Evolutionary conservation across 2,797 vertebrate genomes (phyloP).

Genomic region (Epinephelus coioides): DNA sequence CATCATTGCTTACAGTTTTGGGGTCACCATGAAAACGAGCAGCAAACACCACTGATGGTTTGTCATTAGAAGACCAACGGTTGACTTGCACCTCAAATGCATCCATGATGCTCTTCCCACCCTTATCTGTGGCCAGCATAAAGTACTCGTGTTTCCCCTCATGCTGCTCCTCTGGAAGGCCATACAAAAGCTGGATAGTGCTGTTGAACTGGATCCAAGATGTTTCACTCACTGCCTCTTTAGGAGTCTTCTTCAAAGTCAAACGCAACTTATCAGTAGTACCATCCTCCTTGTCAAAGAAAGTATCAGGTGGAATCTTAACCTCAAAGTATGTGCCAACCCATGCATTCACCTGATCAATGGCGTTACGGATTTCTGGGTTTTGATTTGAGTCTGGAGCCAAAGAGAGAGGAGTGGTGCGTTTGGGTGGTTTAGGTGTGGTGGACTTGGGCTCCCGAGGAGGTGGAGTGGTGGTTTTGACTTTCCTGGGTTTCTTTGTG

Average conservation of each 20-base stretch:
- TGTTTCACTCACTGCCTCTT: conserved; percentile 90
- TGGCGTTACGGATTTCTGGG: conserved; percentile 93
- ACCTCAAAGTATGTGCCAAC: conserved; percentile 98
- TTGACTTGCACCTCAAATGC: conserved; percentile 97
- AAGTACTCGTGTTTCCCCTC: conserved; percentile 96
- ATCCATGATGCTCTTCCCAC: conserved; percentile 92
- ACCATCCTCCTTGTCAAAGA: conserved; percentile 95
- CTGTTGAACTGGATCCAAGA: conserved; percentile 99
- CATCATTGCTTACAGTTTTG: conserved; percentile 86
- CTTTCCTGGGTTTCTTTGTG: conserved; percentile 90
- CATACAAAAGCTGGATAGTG: conserved; percentile 97
- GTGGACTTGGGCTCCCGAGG: conserved; percentile 91
- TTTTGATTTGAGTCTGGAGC: conserved; percentile 87
- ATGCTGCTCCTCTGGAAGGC: conserved; percentile 91
- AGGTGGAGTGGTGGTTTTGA: conserved; percentile 88
- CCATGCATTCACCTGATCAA: conserved; percentile 95
- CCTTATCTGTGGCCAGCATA: conserved; percentile 97
- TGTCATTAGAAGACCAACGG: conserved; percentile 89
- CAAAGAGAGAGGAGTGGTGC: conserved; percentile 88
- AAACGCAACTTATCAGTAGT: conserved; percentile 96
- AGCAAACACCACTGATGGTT: conserved; percentile 91
- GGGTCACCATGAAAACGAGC: conserved; percentile 93
- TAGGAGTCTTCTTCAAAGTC: conserved; percentile 91
- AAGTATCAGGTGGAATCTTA: conserved; percentile 96
- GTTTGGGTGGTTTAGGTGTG: conserved; percentile 85